Evolutionary conservation across 1,140 invertebrate genomes (phyloP), one percentile per base, ranked within the genome.

Genomic region (Trinorchestia longiramus): DNA sequence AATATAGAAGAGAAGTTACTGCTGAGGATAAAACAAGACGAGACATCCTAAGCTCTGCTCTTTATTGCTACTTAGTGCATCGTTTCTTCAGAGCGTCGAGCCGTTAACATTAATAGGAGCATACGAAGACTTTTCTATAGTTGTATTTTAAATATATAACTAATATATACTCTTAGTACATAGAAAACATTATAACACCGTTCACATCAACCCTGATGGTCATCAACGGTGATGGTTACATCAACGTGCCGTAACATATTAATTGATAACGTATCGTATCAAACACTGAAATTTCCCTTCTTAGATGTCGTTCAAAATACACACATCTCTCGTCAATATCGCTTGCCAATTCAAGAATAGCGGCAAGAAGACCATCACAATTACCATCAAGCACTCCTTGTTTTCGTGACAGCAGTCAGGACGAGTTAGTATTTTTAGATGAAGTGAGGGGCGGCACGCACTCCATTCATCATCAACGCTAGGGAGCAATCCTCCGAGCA

Each of bases 401-500:
- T 77, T 36, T 1, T 36, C 62, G 28, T 77, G 62, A 77, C 62
- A 77, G 62, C 15, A 77, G 62, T 77, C 62, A 77, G 62, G 62
- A 77, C 28, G 62, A 77, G 62, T 77, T 77, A 77, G 62, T 77
- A 77, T 77, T 77, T 77, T 77, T 77, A 77, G 62, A 77, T 77
- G 15, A 77, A 3, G 62, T 19, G 62, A 77, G 62, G 1, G 62
- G 62, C 15, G 1, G 28, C 62, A 36, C 15, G 62, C 62, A 3
- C 1, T 28, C 36, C 62, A 28, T 77, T 77, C 62, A 77, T 77
- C 62, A 77, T 77, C 62, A 77, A 3, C 15, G 62, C 62, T 23
- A 77, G 62, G 11, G 62, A 23, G 36, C 28, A 36, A 36, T 36
- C 15, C 1, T 23, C 62, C 15, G 62, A 15, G 62, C 3, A 36